Percentiles rank a stretch among this genome's conserved stretches.
Evolutionary conservation across 2,888 invertebrate species (phyloP).

Genomic region (Pocota personata): DNA sequence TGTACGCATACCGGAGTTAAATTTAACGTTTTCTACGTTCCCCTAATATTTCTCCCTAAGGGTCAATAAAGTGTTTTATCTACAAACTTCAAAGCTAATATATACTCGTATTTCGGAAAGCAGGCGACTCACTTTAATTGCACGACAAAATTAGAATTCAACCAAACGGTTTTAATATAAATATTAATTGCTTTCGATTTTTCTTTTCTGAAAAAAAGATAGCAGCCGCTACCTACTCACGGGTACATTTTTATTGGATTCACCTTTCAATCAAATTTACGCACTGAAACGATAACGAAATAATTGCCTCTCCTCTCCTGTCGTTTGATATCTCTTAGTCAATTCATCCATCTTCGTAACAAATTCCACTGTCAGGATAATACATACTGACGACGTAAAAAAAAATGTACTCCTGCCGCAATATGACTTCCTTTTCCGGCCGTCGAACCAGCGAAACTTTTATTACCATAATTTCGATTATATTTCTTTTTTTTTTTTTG

Average conservation of each 20-base stretch:
- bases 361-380: slow-evolving; percentile 42
- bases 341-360: slow-evolving; percentile 60
- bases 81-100: slow-evolving; percentile 21
- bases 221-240: not conserved
- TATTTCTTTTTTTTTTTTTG: slow-evolving; percentile 7
- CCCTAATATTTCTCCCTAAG: not conserved
- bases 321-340: slow-evolving; percentile 26
- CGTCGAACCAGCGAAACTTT: slow-evolving; percentile 42
- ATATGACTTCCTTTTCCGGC: slow-evolving; percentile 50
- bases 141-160: not conserved
- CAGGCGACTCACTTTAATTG: not conserved
- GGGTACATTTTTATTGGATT: slow-evolving; percentile 50
- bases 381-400: slow-evolving; percentile 13
- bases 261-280: slow-evolving; percentile 72
- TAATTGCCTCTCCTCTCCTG: slow-evolving; percentile 50
- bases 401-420: slow-evolving; percentile 25
- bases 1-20: too few relatives aligned
- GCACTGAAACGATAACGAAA: slow-evolving; percentile 67
- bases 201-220: not conserved
- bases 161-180: not conserved
- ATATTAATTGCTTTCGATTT: slow-evolving; percentile 37
- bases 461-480: slow-evolving; percentile 73
- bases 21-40: not conserved
- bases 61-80: slow-evolving; percentile 24
- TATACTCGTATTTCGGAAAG: not conserved